These are phyloP conservation scores for Scyliorhinus canicula DNA, from an alignment of 2,797 vertebrate genomes.

Conservation along the genomic window DNA sequence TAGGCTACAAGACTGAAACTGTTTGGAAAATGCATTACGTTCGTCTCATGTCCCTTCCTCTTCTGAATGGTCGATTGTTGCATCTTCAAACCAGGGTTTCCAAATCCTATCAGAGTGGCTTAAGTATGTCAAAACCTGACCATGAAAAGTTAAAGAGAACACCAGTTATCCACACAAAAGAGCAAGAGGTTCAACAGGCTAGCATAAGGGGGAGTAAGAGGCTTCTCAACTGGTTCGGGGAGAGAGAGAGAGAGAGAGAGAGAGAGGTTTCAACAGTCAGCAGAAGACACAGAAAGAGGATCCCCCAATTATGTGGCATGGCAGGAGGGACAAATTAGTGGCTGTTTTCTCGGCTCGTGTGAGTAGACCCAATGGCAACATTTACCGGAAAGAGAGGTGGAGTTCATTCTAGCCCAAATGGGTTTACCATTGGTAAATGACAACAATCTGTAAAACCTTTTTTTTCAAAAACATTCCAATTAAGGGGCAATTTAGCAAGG, in stretches of 20 bases:
- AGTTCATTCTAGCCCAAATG: not conserved
- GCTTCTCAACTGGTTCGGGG: not conserved
- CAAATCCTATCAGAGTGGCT: constrained; percentile 39
- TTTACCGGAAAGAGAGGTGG: not conserved
- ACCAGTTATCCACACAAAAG: no score
- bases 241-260: not conserved
- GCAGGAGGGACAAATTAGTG: not conserved
- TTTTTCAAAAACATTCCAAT: no score
- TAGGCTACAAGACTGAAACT: constrained; percentile 24
- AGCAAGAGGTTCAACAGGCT: not conserved
- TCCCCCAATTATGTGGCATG: not conserved
- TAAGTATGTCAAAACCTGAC: constrained; percentile 27
- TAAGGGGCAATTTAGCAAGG: no score
- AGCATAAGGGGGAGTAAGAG: not conserved
- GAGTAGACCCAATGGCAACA: not conserved
- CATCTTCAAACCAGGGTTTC: constrained; percentile 30
- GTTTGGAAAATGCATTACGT: constrained; percentile 30
- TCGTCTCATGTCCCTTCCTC: not conserved
- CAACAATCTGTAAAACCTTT: not conserved
- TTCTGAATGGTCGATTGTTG: not conserved
- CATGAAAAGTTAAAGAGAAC: not conserved
- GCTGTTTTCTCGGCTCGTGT: not conserved
- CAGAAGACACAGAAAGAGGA: not conserved
- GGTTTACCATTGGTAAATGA: not conserved
- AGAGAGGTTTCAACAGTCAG: not conserved